Evolutionary conservation across 1,140 invertebrate species (phyloP).

Genomic region (Drosophila tristis): DNA sequence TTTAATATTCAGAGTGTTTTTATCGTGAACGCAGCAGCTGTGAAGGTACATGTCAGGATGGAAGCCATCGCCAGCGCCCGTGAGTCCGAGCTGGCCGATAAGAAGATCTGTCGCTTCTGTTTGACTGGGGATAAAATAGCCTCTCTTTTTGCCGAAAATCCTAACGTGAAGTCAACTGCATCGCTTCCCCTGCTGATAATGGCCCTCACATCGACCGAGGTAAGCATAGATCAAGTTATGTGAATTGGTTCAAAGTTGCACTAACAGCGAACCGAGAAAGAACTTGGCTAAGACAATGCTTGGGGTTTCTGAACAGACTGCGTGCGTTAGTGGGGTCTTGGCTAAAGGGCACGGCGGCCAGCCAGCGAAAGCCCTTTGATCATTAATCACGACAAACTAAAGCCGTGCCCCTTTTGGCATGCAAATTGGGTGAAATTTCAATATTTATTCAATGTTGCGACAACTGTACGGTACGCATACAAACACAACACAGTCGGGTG

Average conservation of each 20-base stretch:
- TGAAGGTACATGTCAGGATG: conserved; percentile 27
- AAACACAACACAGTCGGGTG: neutral
- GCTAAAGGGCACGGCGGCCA: conserved; percentile 40
- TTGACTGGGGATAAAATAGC: conserved; percentile 86
- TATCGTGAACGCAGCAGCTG: neutral
- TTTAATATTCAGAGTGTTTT: no score
- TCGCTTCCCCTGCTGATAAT: conserved; percentile 90
- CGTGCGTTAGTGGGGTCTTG: conserved; percentile 63
- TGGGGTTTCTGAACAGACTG: conserved; percentile 65
- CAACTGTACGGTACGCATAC: conserved; percentile 67
- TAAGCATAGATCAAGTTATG: conserved; percentile 79
- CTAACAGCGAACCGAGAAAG: conserved; percentile 36
- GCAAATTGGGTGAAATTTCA: conserved; percentile 7
- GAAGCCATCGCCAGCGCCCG: conserved; percentile 32
- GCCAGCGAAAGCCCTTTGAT: neutral
- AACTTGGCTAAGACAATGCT: conserved; percentile 64
- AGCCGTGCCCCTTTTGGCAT: neutral
- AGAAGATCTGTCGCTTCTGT: conserved; percentile 90
- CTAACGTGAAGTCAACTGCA: conserved; percentile 86
- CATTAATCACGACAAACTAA: neutral
- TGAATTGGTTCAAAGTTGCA: conserved; percentile 44
- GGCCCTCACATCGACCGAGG: conserved; percentile 90
- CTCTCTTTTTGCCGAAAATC: conserved; percentile 88
- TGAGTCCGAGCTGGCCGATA: conserved; percentile 67
- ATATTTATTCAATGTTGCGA: conserved; percentile 43